Conservation (phyloP, 2,113 vertebrate species). For the Hylia prasina region DNA sequence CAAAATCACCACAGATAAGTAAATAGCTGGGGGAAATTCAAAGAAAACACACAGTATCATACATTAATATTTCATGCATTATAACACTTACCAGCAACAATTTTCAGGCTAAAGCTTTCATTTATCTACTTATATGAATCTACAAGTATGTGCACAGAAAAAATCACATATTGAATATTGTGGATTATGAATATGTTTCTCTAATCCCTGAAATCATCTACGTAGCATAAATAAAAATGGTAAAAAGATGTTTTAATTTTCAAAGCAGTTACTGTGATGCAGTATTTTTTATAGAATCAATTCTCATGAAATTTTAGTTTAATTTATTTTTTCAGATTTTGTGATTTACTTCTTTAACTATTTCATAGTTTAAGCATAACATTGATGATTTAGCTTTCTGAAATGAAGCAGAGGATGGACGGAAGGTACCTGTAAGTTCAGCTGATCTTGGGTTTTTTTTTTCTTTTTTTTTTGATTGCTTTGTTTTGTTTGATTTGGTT, state of each 20-base stretch:
- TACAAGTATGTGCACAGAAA: neutral
- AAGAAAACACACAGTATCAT: neutral
- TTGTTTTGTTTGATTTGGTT: neutral
- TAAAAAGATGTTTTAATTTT: neutral
- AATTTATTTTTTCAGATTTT: neutral
- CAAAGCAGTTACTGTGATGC: neutral
- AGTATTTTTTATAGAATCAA: neutral
- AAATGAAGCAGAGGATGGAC: neutral
- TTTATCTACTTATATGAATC: neutral
- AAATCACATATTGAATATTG: neutral
- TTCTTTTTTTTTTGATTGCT: neutral
- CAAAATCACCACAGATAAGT: neutral
- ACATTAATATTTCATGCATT: neutral
- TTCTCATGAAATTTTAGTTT: neutral
- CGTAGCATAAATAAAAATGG: neutral
- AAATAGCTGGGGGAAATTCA: neutral
- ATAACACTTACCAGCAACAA: neutral
- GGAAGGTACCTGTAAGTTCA: neutral
- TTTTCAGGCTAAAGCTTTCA: neutral
- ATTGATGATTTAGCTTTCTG: neutral
- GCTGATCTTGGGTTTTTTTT: neutral
- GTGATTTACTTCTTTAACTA: neutral
- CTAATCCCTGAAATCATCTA: neutral
- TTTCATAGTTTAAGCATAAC: neutral
- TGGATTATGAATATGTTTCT: neutral